phyloP scores from a whole-genome alignment of 2,888 invertebrate genomes.

The Pyrgus malvae region DNA sequence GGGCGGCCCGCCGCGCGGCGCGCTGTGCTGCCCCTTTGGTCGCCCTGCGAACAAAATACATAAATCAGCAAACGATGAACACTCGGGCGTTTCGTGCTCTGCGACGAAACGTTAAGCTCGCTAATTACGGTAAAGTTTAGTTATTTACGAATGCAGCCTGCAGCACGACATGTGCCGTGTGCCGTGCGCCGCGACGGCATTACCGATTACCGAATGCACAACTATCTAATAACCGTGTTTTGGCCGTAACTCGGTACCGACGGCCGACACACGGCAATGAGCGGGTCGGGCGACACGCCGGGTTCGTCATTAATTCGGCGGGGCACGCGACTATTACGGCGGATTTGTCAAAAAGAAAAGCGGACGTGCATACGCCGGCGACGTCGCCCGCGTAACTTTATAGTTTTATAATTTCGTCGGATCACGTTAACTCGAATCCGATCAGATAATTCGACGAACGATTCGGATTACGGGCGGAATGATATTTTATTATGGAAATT shows the following conservation, averaged over 20 bases:
- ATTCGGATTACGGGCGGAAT: constrained; percentile 53
- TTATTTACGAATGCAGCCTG: constrained; percentile 66
- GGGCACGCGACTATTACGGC: constrained; percentile 75
- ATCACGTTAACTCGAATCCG: constrained; percentile 75
- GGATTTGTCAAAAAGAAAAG: constrained; percentile 71
- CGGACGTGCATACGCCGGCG: constrained; percentile 71
- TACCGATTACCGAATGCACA: constrained; percentile 56
- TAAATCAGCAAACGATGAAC: constrained; percentile 12
- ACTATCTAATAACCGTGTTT: constrained; percentile 78
- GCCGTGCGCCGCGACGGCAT: constrained; percentile 46
- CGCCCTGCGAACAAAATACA: constrained; percentile 79
- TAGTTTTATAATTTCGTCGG: constrained; percentile 74
- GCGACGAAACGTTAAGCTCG: constrained; percentile 49
- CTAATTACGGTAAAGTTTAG: constrained; percentile 61
- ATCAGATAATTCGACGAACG: constrained; percentile 66
- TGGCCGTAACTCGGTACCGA: constrained; percentile 51
- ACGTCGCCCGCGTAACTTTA: constrained; percentile 72
- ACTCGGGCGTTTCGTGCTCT: constrained; percentile 20
- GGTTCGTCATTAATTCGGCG: constrained; percentile 74
- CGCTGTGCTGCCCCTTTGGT: constrained; percentile 95
- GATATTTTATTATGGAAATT: constrained; percentile 77
- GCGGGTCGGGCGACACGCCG: constrained; percentile 72
- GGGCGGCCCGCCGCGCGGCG: constrained; percentile 94
- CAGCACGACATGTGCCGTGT: constrained; percentile 73
- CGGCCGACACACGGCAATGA: constrained; percentile 57